phyloP scores from a whole-genome alignment of 2,113 vertebrate genomes.

The Rattus norvegicus region DNA sequence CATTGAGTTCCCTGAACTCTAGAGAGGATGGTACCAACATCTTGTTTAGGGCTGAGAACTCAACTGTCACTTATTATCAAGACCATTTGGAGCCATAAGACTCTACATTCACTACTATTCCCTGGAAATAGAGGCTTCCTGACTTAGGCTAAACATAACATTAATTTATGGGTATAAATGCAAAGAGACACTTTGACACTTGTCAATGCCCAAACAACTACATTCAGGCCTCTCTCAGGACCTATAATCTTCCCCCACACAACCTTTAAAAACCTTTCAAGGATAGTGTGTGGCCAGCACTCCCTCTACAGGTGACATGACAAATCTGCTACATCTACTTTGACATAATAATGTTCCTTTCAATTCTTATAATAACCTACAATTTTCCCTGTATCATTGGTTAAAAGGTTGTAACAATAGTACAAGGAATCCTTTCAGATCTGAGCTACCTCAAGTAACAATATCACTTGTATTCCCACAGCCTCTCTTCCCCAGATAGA shows the following conservation, averaged over 20 bases:
- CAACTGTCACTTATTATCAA: neutral
- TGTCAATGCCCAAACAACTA: neutral
- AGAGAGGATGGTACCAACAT: no score
- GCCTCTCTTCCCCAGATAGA: slow-evolving; percentile 20
- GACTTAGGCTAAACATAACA: neutral
- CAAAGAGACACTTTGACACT: neutral
- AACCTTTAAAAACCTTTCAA: neutral
- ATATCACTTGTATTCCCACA: neutral
- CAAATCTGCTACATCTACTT: neutral
- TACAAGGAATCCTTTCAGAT: slow-evolving; percentile 49
- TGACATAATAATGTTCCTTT: neutral
- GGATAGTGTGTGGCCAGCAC: neutral
- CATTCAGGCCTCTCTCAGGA: neutral
- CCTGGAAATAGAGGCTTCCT: neutral
- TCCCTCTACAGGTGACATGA: slow-evolving; percentile 7
- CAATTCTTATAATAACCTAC: neutral
- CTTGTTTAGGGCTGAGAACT: neutral
- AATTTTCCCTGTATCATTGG: neutral
- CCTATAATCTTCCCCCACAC: neutral
- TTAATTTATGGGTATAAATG: neutral
- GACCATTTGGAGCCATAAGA: neutral
- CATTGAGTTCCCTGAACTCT: neutral
- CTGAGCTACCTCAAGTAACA: neutral
- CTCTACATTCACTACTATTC: neutral
- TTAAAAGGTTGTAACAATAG: neutral